These are phyloP conservation scores for Drosophila melanosoma DNA, from an alignment of 2,888 invertebrate species.

Conservation along the genomic window DNA sequence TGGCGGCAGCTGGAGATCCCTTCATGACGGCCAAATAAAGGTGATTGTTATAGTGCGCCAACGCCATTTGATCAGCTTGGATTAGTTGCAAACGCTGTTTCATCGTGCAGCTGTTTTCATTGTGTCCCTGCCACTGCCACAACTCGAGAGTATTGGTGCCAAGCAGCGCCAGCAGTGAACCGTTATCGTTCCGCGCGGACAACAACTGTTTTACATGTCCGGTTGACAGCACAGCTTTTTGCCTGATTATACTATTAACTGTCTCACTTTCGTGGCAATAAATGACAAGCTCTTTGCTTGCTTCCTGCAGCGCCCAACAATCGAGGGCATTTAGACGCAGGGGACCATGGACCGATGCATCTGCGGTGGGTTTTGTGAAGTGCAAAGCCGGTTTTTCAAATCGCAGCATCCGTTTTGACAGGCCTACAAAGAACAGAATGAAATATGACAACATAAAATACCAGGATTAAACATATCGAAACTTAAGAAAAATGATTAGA, in stretches of 20 bases:
- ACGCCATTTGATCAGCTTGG: slow-evolving; percentile 66
- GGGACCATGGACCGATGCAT: neutral
- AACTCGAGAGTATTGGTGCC: slow-evolving; percentile 51
- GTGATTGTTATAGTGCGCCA: slow-evolving; percentile 37
- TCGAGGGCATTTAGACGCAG: slow-evolving; percentile 15
- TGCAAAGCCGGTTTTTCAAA: slow-evolving; percentile 16
- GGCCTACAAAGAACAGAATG: slow-evolving; percentile 30
- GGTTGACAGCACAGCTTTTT: slow-evolving; percentile 18
- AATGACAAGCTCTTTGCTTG: slow-evolving; percentile 25
- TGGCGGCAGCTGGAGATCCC: slow-evolving; percentile 41
- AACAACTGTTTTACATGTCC: slow-evolving; percentile 65
- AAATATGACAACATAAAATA: neutral
- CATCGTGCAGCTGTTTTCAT: slow-evolving; percentile 21
- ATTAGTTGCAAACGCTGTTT: slow-evolving; percentile 43
- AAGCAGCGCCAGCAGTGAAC: slow-evolving; percentile 28
- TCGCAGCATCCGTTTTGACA: slow-evolving; percentile 18
- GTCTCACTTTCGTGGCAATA: slow-evolving; percentile 25
- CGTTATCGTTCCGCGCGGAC: slow-evolving; percentile 2
- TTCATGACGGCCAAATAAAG: slow-evolving; percentile 73
- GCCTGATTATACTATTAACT: slow-evolving; percentile 1
- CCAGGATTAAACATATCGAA: neutral
- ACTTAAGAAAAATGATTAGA: neutral
- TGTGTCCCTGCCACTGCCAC: slow-evolving; percentile 56
- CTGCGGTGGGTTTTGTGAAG: slow-evolving; percentile 47
- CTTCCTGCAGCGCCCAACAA: slow-evolving; percentile 35